phyloP scores from a whole-genome alignment of 2,113 vertebrate genomes.

The Seriola rivoliana region DNA sequence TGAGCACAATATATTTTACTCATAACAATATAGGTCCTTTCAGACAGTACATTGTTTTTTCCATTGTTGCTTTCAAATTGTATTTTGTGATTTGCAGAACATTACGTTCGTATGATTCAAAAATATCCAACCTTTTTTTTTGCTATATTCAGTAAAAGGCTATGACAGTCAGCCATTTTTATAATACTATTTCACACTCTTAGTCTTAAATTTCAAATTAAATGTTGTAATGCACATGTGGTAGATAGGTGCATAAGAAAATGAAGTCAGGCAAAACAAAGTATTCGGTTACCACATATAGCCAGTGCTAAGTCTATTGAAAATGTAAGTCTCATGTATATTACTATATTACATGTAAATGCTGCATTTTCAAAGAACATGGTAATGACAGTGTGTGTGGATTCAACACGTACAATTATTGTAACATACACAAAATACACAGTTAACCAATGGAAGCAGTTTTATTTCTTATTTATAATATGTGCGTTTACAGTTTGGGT shows the following conservation, averaged over 20 bases:
- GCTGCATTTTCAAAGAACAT: not conserved
- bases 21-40: not conserved
- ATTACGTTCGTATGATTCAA: not conserved
- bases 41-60: not conserved
- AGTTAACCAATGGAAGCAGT: no score
- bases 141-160: no score
- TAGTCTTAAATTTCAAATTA: slow-evolving; percentile 1
- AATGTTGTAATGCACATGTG: not conserved
- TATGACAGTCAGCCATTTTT: no score
- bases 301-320: not conserved
- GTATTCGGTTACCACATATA: not conserved
- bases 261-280: not conserved
- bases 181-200: not conserved
- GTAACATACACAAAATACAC: not conserved
- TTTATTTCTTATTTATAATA: not conserved
- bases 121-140: not conserved
- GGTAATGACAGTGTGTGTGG: not conserved
- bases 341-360: not conserved
- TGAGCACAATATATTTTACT: no score
- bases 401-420: not conserved
- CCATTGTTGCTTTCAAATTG: not conserved
- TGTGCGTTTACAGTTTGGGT: not conserved
- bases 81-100: not conserved
- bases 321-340: not conserved
- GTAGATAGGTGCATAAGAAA: not conserved